Evolutionary conservation across 1,140 invertebrate species (phyloP).

Genomic region (Sycophila sp.): DNA sequence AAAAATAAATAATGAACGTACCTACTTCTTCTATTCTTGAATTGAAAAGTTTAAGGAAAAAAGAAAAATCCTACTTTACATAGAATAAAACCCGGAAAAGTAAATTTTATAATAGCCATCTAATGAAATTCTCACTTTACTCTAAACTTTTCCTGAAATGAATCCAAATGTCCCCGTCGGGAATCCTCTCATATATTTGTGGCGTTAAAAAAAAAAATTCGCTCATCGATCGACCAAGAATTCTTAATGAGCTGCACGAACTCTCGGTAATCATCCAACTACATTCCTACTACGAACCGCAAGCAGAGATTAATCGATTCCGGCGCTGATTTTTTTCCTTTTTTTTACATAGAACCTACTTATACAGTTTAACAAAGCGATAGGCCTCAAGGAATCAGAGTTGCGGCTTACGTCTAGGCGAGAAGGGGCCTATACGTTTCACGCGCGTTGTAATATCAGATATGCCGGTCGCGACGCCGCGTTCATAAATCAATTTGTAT

Average conservation of each 20-base stretch:
- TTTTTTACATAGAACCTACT: slow-evolving; percentile 13
- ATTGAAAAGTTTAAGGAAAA: too few species aligned
- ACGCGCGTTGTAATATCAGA: too few species aligned
- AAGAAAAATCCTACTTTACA: too few species aligned
- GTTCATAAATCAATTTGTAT: slow-evolving; percentile 64
- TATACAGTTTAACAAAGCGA: background rate
- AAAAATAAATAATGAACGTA: too few species aligned
- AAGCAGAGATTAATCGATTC: slow-evolving; percentile 32
- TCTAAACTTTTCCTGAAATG: background rate
- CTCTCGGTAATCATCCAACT: background rate
- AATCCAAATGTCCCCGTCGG: background rate
- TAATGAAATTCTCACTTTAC: background rate
- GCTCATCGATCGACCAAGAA: background rate
- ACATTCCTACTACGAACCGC: too few species aligned
- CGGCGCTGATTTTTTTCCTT: too few species aligned
- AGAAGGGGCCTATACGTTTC: too few species aligned
- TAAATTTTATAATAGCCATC: too few species aligned
- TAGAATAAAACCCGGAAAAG: background rate
- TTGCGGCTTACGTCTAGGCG: too few species aligned
- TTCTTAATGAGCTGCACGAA: background rate
- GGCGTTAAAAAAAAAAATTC: background rate
- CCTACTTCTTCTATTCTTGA: too few species aligned
- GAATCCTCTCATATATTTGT: background rate
- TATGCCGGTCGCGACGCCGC: slow-evolving; percentile 53
- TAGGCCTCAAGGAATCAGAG: background rate